Percentiles rank a stretch among this genome's conserved stretches.
These are phyloP conservation scores for Latrodectus elegans DNA, from an alignment of 2,888 invertebrate genomes.

Conservation along the genomic window DNA sequence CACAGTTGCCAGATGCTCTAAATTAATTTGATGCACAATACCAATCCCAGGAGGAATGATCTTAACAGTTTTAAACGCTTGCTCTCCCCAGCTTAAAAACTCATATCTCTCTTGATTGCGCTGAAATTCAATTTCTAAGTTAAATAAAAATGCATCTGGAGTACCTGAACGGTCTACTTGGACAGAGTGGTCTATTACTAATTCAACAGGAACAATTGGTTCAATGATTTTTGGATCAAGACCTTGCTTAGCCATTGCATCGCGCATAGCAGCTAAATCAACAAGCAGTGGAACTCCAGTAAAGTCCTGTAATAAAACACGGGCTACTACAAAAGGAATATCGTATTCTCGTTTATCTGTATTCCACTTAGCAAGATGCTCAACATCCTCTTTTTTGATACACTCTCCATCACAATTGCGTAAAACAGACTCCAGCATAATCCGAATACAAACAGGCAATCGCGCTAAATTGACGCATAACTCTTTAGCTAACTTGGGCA, in stretches of 20 bases:
- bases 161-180: constrained; percentile 50
- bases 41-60: constrained; percentile 71
- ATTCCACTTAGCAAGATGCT: neutral
- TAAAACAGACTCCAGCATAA: constrained; percentile 8
- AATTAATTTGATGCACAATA: constrained; percentile 71
- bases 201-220: constrained; percentile 64
- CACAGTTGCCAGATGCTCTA: constrained; percentile 70
- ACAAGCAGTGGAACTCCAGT: constrained; percentile 71
- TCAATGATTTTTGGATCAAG: constrained; percentile 63
- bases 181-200: constrained; percentile 70
- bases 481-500: too few species aligned
- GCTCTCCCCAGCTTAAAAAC: constrained; percentile 70
- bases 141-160: constrained; percentile 37
- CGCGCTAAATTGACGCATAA: neutral
- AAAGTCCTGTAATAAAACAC: constrained; percentile 70
- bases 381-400: neutral
- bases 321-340: constrained; percentile 53
- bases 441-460: constrained; percentile 2
- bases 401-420: constrained; percentile 6
- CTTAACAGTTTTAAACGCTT: constrained; percentile 67
- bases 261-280: constrained; percentile 71
- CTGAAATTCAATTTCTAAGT: constrained; percentile 67
- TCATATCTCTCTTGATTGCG: constrained; percentile 70
- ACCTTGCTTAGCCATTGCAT: constrained; percentile 59
- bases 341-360: neutral